Base-by-base conservation (phyloP, 2,113 vertebrate genomes). In the Hypocryptadius cinnamomeus region DNA sequence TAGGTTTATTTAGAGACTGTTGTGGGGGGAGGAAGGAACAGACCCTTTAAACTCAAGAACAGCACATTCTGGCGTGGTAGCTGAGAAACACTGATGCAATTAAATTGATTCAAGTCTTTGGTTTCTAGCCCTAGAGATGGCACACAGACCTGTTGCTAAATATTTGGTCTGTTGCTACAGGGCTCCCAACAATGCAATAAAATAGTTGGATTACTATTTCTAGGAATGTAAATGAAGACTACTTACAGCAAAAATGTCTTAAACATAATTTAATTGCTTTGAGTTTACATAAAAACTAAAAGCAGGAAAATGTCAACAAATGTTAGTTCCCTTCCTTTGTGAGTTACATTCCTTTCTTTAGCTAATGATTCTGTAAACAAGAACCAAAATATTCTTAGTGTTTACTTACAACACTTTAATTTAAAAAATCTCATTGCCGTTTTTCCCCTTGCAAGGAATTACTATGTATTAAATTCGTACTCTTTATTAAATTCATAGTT, bases 261-360 rank as follows among this genome's bases (percentile, higher is more conserved):
- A 95, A 97, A 92, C 72, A 81, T 96, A 97, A 97, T 97, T 97
- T 98, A 97, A 98, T 98, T 97, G 97, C 97, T 93, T 96, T 23
- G 83, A 90, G 94, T 97, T 98, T 97, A 97, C 96, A 98, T 97
- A 96, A 97, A 97, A 97, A 95, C 93, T 87, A 97, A 97, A 97
- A 97, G 95, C 90, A 95, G 94, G 77, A 96, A 96, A 97, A 97
- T 97, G 97, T 97, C 97, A 97, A 98, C 97, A 98, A 97, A 97
- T 97, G 97, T 96, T 98, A 97, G 96, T 97, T 92, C 82, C 81
- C 37, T 68, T 96, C 78, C 94, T 96, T 95, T 97, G 83, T 94
- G 94, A 97, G 88, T 90, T 96, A 89, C 35, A 45, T 85, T 91
- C 60, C 90, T 95, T 97, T 85, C 83, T 96, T 95, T 80, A 91